Conservation (phyloP, 64 coral and sea anemone genomes). For the Acropora yongei region DNA sequence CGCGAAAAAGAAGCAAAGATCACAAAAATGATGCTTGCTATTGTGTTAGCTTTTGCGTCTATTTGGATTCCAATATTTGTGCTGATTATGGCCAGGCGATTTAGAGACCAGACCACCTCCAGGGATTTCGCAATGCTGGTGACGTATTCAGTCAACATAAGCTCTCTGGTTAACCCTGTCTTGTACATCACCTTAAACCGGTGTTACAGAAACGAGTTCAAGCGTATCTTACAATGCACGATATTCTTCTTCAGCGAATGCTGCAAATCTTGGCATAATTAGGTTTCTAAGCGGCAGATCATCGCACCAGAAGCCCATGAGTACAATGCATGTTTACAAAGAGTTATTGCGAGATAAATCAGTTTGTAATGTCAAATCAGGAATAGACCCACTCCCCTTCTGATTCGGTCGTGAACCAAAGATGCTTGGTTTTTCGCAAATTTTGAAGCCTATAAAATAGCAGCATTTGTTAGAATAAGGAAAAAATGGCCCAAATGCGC, state of each 20-base stretch:
- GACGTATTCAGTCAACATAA: background rate
- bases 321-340: no score
- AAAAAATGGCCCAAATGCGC: no score
- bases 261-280: background rate
- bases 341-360: no score
- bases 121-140: slow-evolving; percentile 11
- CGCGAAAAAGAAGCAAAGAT: slow-evolving; percentile 6
- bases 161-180: slow-evolving; percentile 11
- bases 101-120: background rate
- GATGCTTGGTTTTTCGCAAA: no score
- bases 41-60: background rate
- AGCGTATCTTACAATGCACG: background rate
- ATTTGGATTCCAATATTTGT: background rate
- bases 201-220: slow-evolving; percentile 23
- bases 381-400: no score
- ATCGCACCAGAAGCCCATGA: no score
- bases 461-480: no score
- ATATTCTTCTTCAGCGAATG: background rate
- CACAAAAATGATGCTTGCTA: slow-evolving; percentile 24
- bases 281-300: no score
- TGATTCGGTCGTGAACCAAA: no score
- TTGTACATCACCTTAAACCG: slow-evolving; percentile 7
- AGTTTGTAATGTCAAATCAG: no score
- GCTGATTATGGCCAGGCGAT: background rate
- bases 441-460: no score